Percentiles rank a stretch among this genome's conserved stretches.
Evolutionary conservation across 1,140 invertebrate genomes (phyloP).

Genomic region (Pseudomyrmex dendroicus): DNA sequence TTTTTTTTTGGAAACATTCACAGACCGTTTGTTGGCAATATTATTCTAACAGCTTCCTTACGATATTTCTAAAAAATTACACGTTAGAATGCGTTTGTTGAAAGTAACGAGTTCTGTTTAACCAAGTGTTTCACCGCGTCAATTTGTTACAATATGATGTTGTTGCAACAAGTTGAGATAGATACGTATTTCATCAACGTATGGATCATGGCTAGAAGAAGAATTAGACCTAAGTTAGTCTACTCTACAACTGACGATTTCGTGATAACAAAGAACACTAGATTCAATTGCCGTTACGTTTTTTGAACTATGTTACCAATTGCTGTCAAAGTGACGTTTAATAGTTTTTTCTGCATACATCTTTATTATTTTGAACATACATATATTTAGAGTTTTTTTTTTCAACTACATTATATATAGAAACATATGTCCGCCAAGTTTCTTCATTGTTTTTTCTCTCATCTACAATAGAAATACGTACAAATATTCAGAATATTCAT

Average conservation of each 20-base stretch:
- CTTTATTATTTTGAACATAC: too few relatives aligned
- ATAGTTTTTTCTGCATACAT: conserved; percentile 9
- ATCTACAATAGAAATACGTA: not conserved
- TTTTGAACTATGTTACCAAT: conserved; percentile 46
- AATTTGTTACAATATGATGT: not conserved
- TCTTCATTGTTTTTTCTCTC: not conserved
- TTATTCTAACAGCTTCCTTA: not conserved
- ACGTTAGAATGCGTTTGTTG: conserved; percentile 2
- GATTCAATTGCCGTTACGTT: conserved; percentile 44
- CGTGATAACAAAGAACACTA: conserved; percentile 34
- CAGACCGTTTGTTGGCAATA: conserved; percentile 1
- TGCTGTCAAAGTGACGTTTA: not conserved
- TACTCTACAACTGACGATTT: conserved; percentile 7
- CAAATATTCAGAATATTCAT: too few relatives aligned
- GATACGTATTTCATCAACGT: not conserved
- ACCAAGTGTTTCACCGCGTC: too few relatives aligned
- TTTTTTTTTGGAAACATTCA: conserved; percentile 3
- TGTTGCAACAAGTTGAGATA: not conserved
- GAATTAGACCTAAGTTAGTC: conserved; percentile 26
- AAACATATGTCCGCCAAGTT: not conserved
- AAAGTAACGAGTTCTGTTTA: not conserved
- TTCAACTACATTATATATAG: not conserved
- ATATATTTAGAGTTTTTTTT: too few relatives aligned
- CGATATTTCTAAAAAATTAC: not conserved
- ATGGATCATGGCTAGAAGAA: conserved; percentile 10